Base-by-base conservation (phyloP, 2,113 vertebrate genomes). In the Gulo gulo region DNA sequence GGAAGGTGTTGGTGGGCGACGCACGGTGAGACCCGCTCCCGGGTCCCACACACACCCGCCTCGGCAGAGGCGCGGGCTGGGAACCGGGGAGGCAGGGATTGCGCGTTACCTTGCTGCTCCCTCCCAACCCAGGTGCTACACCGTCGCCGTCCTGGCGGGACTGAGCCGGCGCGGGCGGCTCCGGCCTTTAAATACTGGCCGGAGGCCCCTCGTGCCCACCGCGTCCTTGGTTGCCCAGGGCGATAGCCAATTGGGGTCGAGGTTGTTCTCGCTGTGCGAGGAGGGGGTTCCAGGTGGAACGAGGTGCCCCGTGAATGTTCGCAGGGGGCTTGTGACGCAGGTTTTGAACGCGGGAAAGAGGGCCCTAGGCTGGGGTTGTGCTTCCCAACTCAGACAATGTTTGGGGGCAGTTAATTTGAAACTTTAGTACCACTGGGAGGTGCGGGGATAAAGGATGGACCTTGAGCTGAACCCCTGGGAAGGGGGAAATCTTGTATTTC, bases 241-340 rank as follows among this genome's bases (percentile, higher is more conserved):
- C 92, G 52, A 98, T 97, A 97, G 97, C 98, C 98, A 98, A 97
- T 97, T 20, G 39, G 93, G 2, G 7, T 71, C 6, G 31, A 96
- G 91, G 5, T 67, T 24, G 6, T 59, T 47, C 93, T 57, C 11
- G 47, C 4, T 2, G 4, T 4, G 52, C 11, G 20, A n/a, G 73
- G 73, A 78, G 94, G 2, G 65, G 55, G 80, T 88, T 97, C 80
- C 0, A 3, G 13, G 36, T 1, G 0, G 86, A 97, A 95, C 34
- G 0, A 36, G 74, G 81, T 4, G 14, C 18, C 7, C 1, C 0
- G 9, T 85, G 94, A 95, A 73, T 29, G 9, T 96, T 98, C 90
- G 0, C 50, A 47, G 34, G 55, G 81, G 80, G n/a, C 92, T 98
- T 98, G 55, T 98, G 98, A 98, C 92, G 96, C 36, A 88, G 55